A percentile compares a stretch with the other conserved stretches of the same genome.
These are phyloP conservation scores for Odontomyia ornata DNA, from an alignment of 2,888 invertebrate species.

Conservation along the genomic window DNA sequence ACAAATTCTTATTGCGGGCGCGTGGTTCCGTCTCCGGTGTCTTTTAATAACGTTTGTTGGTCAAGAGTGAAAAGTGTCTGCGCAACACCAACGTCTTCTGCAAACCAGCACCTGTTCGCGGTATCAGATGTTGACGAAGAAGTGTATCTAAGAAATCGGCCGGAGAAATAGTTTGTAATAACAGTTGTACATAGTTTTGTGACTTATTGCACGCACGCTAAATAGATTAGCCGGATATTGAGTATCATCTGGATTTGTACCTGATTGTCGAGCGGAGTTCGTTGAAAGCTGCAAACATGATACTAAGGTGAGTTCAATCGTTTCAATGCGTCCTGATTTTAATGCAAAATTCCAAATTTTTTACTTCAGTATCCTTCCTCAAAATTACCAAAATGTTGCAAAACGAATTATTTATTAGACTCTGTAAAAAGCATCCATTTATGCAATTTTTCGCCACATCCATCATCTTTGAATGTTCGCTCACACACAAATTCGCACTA, in stretches of 20 bases:
- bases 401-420: too few species aligned
- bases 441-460: too few species aligned
- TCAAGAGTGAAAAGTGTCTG: slow-evolving; percentile 34
- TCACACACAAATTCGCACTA: too few species aligned
- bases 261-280: slow-evolving; percentile 36
- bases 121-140: slow-evolving; percentile 26
- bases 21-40: not conserved
- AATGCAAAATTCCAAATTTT: too few species aligned
- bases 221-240: not conserved
- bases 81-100: slow-evolving; percentile 11
- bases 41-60: not conserved
- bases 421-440: too few species aligned
- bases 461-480: too few species aligned
- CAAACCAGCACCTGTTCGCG: slow-evolving; percentile 1
- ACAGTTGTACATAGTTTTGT: slow-evolving; percentile 28
- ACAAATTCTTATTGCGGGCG: slow-evolving; percentile 21
- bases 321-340: not conserved
- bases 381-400: too few species aligned
- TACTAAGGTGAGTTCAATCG: slow-evolving; percentile 41
- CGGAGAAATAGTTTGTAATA: slow-evolving; percentile 37
- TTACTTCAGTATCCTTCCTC: too few species aligned
- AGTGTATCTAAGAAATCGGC: slow-evolving; percentile 32
- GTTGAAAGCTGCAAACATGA: slow-evolving; percentile 40
- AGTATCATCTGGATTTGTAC: slow-evolving; percentile 16
- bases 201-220: slow-evolving; percentile 12